Conservation (phyloP, 1,140 invertebrate genomes). For the Drosophila kikkawai region DNA sequence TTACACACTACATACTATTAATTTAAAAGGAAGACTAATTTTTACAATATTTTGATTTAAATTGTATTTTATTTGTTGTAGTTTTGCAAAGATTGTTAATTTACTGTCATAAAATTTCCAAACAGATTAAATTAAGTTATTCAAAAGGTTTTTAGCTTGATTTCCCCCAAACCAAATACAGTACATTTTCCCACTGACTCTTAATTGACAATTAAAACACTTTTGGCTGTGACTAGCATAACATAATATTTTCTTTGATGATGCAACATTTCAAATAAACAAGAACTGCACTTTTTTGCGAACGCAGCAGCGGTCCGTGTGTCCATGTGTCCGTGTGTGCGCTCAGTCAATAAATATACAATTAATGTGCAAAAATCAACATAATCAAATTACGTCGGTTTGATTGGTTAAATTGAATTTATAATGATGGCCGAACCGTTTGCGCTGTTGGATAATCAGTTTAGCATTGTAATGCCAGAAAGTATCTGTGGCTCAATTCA, state of each 20-base stretch:
- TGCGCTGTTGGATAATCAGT: constrained; percentile 55
- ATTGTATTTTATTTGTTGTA: not conserved
- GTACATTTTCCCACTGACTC: constrained; percentile 19
- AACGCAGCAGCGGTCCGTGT: constrained; percentile 1
- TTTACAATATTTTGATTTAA: not conserved
- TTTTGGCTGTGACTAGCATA: constrained; percentile 17
- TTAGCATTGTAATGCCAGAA: constrained; percentile 58
- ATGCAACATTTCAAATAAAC: constrained; percentile 38
- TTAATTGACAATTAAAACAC: constrained; percentile 46
- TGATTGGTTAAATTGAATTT: constrained; percentile 56
- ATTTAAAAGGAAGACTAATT: too few relatives aligned
- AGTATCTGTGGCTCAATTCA: constrained; percentile 49
- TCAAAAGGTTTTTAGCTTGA: not conserved
- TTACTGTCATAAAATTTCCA: not conserved
- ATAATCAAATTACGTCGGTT: constrained; percentile 70
- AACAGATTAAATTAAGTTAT: not conserved
- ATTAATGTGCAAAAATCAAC: constrained; percentile 73
- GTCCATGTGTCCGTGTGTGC: constrained; percentile 9
- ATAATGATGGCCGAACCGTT: constrained; percentile 55
- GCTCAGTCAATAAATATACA: constrained; percentile 64
- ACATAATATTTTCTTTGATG: constrained; percentile 39
- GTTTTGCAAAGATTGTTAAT: not conserved
- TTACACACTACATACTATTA: too few relatives aligned
- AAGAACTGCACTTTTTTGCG: constrained; percentile 18
- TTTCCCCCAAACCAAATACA: not conserved